Evolutionary conservation across 2,888 invertebrate species (phyloP).

Genomic region (Chelonus formosanus): DNA sequence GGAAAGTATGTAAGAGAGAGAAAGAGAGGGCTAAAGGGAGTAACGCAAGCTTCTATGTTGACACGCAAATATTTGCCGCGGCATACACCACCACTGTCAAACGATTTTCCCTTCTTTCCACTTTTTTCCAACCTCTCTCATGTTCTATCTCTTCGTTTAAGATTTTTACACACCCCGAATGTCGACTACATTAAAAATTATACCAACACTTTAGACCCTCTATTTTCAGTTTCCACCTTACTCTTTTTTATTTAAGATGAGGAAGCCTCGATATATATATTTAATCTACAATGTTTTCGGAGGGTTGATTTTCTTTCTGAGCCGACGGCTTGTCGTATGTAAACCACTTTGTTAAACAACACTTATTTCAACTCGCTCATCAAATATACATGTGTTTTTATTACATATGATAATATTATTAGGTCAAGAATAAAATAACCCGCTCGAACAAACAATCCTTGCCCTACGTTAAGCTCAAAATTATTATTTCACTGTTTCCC

Average conservation of each 20-base stretch:
- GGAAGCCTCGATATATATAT: slow-evolving; percentile 8
- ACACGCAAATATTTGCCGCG: slow-evolving; percentile 63
- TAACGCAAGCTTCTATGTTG: slow-evolving; percentile 50
- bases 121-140: slow-evolving; percentile 1
- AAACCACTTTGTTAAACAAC: slow-evolving; percentile 36
- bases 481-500: too few species aligned
- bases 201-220: slow-evolving; percentile 23
- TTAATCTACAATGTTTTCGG: too few species aligned
- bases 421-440: slow-evolving; percentile 34
- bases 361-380: slow-evolving; percentile 12
- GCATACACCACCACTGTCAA: slow-evolving; percentile 56
- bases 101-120: slow-evolving; percentile 6
- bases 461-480: too few species aligned
- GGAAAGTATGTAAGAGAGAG: neutral
- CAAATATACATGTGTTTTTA: slow-evolving; percentile 42
- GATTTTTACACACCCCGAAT: slow-evolving; percentile 4
- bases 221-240: slow-evolving; percentile 14
- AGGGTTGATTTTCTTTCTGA: neutral
- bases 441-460: slow-evolving; percentile 33
- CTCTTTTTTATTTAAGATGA: too few species aligned
- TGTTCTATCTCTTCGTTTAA: neutral
- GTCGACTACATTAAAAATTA: neutral
- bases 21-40: slow-evolving; percentile 18
- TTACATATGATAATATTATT: slow-evolving; percentile 45
- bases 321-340: slow-evolving; percentile 6